Evolutionary conservation across 2,113 vertebrate genomes (phyloP), one percentile per base, ranked within the genome.

Genomic region (Rhadina sibilatrix): DNA sequence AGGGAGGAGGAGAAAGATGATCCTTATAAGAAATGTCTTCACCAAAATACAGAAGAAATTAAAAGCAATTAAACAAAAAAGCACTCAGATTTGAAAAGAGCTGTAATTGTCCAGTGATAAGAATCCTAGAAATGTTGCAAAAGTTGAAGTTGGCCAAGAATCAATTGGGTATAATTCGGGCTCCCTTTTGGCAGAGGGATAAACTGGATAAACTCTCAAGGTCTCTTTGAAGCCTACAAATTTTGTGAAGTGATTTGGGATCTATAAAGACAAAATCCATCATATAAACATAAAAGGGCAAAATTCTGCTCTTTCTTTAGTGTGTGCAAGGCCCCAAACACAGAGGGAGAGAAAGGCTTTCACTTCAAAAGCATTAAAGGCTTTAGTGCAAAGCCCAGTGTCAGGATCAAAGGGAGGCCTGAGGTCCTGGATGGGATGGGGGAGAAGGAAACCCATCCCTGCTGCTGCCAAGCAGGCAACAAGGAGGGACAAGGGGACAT

Each of bases 191-290:
- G 70, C 71, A 93, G 71, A 88, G 35, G 69, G 75, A 94, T 90
- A 91, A 93, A 89, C 23, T 24, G 52, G 65, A 93, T 91, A 88
- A 94, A 92, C 16, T 88, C 71, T 77, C 79, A 92, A 90, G 79
- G 86, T 80, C 71, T 90, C 88, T 72, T 61, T 72, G 68, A n/a
- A 90, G 47, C 54, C 68, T 83, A 63, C 74, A 60, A 83, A 92
- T 86, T 93, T 93, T 59, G 27, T 93, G 61, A 88, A 90, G 70
- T 83, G 68, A 89, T 94, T 83, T 70, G 52, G 56, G 64, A 88
- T 78, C 64, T 89, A 81, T 59, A 90, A 88, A 81, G 83, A 65
- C 35, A 86, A 94, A 93, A 90, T 83, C 83, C 71, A 83, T 25
- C 83, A 61, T 25, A 50, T 37, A 74, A 92, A 94, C 83, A 95